Conservation (phyloP, 2,113 vertebrate species). For the Indicator maculatus region DNA sequence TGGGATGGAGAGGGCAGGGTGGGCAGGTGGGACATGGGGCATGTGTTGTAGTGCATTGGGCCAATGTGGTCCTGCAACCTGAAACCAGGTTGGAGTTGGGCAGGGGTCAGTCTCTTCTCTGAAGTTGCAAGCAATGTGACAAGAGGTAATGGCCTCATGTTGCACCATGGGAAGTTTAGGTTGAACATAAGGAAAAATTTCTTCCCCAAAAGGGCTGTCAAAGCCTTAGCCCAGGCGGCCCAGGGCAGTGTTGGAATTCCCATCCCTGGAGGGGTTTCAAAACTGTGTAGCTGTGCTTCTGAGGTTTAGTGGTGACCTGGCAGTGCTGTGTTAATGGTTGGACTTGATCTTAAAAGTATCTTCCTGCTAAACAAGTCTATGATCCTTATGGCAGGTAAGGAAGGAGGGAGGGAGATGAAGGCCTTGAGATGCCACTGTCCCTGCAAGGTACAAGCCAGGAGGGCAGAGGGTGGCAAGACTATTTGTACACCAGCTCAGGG, state of each 20-base stretch:
- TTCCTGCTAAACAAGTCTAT: not conserved
- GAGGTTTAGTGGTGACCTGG: too few relatives aligned
- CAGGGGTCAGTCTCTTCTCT: too few relatives aligned
- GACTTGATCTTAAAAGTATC: not conserved
- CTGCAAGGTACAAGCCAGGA: not conserved
- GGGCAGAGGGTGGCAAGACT: not conserved
- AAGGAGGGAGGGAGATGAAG: too few relatives aligned
- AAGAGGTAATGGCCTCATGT: too few relatives aligned
- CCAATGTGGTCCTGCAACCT: not conserved
- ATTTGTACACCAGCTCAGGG: not conserved
- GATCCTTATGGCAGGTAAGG: fast-evolving
- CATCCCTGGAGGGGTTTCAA: too few relatives aligned
- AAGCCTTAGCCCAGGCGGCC: too few relatives aligned
- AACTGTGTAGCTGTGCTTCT: too few relatives aligned
- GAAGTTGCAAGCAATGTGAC: too few relatives aligned
- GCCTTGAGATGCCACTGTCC: fast-evolving
- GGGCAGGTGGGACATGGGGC: not conserved
- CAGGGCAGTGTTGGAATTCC: too few relatives aligned
- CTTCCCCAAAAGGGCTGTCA: too few relatives aligned
- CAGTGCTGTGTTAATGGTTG: not conserved
- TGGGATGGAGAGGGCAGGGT: not conserved
- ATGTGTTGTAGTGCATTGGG: fast-evolving
- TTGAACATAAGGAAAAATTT: too few relatives aligned
- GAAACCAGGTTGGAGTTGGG: not conserved
- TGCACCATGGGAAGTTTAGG: too few relatives aligned